phyloP scores from a whole-genome alignment of 2,113 vertebrate genomes.

The Anseranas semipalmata region DNA sequence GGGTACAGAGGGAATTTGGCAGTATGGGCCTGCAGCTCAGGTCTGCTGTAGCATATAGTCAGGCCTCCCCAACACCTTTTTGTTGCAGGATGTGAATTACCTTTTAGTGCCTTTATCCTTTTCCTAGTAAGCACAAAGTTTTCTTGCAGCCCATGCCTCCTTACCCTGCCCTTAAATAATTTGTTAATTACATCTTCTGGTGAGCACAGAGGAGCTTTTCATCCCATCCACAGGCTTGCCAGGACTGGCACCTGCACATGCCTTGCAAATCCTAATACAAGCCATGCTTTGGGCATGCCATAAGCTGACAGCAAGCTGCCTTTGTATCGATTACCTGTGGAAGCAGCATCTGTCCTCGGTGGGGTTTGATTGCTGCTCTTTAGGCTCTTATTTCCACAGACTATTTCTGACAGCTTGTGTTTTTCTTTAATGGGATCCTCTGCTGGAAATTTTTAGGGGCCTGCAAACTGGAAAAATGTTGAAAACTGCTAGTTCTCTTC shows the following conservation, averaged over 20 bases:
- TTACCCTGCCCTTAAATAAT: background rate
- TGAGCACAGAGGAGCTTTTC: background rate
- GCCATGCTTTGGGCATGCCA: background rate
- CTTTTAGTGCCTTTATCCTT: background rate
- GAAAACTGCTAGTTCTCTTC: background rate
- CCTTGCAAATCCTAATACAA: background rate
- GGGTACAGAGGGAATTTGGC: background rate
- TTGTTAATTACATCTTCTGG: background rate
- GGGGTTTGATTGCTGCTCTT: background rate
- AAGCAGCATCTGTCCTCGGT: background rate
- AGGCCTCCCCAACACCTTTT: background rate
- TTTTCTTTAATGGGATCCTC: background rate
- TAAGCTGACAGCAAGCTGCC: background rate
- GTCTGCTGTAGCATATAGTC: background rate
- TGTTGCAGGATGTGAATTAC: background rate
- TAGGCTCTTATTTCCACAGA: background rate
- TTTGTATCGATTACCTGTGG: background rate
- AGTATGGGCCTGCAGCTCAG: background rate
- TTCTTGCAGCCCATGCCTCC: background rate
- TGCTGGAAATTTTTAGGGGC: background rate
- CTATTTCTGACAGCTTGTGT: background rate
- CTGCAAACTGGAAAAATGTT: background rate
- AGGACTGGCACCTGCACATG: background rate
- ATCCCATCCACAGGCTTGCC: background rate
- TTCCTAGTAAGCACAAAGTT: background rate